Evolutionary conservation across 2,797 vertebrate genomes (phyloP).

Genomic region (Sebastes jordani): DNA sequence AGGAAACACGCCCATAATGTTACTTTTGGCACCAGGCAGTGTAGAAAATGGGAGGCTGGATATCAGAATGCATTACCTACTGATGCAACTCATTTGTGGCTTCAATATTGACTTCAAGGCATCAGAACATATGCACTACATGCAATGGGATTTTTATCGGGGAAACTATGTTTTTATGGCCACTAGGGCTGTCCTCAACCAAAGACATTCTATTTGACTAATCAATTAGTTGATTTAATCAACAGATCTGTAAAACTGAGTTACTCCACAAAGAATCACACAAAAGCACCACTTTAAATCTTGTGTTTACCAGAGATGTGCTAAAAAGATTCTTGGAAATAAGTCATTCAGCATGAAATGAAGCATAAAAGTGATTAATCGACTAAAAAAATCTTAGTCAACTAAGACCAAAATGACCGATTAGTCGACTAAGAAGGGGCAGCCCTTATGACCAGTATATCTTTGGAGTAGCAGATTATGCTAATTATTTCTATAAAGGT

Average conservation of each 20-base stretch:
- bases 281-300: background rate
- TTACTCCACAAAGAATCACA: background rate
- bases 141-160: background rate
- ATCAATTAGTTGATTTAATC: no score
- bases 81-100: background rate
- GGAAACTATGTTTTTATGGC: background rate
- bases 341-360: no score
- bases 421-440: no score
- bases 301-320: no score
- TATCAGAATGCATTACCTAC: conserved; percentile 7
- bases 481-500: background rate
- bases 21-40: conserved; percentile 43
- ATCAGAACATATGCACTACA: background rate
- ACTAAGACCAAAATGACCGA: no score
- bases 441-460: background rate
- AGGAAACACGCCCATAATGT: conserved; percentile 53
- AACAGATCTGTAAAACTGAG: no score
- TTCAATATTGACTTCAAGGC: background rate
- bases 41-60: conserved; percentile 25
- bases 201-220: no score
- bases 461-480: background rate
- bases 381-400: no score
- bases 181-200: background rate
- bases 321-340: no score
- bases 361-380: no score